Evolutionary conservation across 2,113 vertebrate genomes (phyloP).

Genomic region (Phaethon lepturus): DNA sequence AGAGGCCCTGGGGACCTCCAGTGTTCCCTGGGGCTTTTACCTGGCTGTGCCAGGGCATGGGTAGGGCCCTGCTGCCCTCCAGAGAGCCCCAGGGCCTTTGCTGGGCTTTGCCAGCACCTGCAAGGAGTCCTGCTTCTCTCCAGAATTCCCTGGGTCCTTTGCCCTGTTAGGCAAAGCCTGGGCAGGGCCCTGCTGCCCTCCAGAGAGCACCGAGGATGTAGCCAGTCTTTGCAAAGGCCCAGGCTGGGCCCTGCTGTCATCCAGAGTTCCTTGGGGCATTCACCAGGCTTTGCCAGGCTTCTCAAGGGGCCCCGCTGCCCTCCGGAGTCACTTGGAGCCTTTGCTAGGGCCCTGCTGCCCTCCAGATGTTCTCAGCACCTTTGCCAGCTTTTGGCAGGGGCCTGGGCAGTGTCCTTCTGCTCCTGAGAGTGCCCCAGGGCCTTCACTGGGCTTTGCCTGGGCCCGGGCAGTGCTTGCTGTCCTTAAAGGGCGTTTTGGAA

Average conservation of each 20-base stretch:
- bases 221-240: too few species aligned
- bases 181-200: too few species aligned
- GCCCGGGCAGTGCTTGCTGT: rapidly evolving
- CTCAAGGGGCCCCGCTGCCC: background rate
- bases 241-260: too few species aligned
- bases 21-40: background rate
- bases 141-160: background rate
- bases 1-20: background rate
- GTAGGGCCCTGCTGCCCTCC: background rate
- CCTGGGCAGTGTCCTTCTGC: background rate
- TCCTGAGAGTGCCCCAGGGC: background rate
- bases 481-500: background rate
- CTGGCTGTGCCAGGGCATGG: background rate
- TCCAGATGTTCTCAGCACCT: background rate
- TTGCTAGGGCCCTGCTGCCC: background rate
- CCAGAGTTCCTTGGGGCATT: too few species aligned
- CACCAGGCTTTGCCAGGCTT: background rate
- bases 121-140: background rate
- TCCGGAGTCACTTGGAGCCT: too few species aligned
- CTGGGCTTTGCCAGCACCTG: background rate
- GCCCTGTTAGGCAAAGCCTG: too few species aligned
- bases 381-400: background rate
- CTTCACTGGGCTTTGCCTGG: rapidly evolving
- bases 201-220: too few species aligned
- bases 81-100: background rate